Evolutionary conservation across 2,113 vertebrate genomes (phyloP), one percentile per base, ranked within the genome.

Genomic region (Pedetes capensis): DNA sequence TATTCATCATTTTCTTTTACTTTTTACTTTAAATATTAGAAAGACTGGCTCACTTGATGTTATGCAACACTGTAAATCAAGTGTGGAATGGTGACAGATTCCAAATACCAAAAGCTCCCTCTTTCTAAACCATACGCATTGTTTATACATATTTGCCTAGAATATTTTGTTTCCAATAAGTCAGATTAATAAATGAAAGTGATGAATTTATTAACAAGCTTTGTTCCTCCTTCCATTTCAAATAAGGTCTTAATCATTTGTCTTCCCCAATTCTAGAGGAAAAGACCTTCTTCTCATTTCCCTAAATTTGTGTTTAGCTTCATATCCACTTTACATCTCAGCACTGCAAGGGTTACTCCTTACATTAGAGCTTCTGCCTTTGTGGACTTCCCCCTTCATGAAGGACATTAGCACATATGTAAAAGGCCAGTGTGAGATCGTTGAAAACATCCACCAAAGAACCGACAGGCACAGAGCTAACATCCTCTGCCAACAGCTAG

Each of bases 1-100:
- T 47, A 69, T 0, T 66, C 29, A 51, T 11, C 2, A 37, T 74
- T 84, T 87, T 79, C 20, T 49, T 85, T 90, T 49, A 39, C 2
- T 18, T 3, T 89, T 91, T n/a, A 29, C 29, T 94, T 72, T 81
- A 86, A 94, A 79, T 94, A 57, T 68, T 91, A 75, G 64, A 37
- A 32, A 79, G 1, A 32, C 18, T 82, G 2, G 25, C 14, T 85
- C 57, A n/a, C 8, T 57, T 95, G 27, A 80, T 20, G 7, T 57
- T 44, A 59, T 63, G 9, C 71, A 27, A 80, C 53, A 53, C 12
- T 59, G 20, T 27, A 93, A 47, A 42, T 59, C 27, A 59, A 91
- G 53, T 49, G 5, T 89, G 66, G 3, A 61, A 34, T 25, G 13
- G 3, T 74, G 57, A 51, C 2, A 39, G 34, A 64, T 75, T 85